phyloP scores from a whole-genome alignment of 2,113 vertebrate genomes.

The Xiphorhynchus elegans region DNA sequence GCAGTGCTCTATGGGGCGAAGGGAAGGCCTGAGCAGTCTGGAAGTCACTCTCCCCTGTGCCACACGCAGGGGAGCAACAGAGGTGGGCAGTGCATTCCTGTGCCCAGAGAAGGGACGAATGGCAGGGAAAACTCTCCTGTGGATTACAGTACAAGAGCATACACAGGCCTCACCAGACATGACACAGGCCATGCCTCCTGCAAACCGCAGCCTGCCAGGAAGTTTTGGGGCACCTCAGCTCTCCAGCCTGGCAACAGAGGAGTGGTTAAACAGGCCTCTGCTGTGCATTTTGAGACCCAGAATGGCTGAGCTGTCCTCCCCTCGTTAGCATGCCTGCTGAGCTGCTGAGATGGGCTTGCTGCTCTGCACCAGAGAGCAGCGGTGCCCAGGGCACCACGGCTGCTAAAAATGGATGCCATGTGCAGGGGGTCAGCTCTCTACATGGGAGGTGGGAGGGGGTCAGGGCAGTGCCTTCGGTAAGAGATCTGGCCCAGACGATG shows the following conservation, averaged over 20 bases:
- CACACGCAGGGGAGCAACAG: neutral
- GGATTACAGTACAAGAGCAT: neutral
- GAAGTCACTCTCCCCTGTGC: neutral
- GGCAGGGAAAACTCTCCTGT: neutral
- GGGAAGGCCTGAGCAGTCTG: neutral
- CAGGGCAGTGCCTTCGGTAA: neutral
- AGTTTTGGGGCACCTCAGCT: neutral
- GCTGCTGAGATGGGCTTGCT: neutral
- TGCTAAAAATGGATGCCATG: slow-evolving; percentile 14
- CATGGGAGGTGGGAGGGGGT: neutral
- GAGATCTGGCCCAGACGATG: neutral
- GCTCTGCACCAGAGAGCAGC: neutral
- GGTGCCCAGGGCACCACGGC: neutral
- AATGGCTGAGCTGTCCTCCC: neutral
- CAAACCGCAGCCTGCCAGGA: neutral
- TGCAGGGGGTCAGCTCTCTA: neutral
- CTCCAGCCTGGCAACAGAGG: neutral
- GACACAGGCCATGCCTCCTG: rapidly evolving
- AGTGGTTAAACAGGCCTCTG: neutral
- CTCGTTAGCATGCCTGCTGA: neutral
- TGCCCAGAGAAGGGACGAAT: neutral
- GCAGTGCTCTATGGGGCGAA: neutral
- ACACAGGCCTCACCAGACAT: neutral
- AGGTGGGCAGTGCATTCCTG: rapidly evolving
- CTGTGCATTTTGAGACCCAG: neutral